These are phyloP conservation scores for Dromius quadrimaculatus DNA, from an alignment of 2,888 invertebrate genomes.

Conservation along the genomic window DNA sequence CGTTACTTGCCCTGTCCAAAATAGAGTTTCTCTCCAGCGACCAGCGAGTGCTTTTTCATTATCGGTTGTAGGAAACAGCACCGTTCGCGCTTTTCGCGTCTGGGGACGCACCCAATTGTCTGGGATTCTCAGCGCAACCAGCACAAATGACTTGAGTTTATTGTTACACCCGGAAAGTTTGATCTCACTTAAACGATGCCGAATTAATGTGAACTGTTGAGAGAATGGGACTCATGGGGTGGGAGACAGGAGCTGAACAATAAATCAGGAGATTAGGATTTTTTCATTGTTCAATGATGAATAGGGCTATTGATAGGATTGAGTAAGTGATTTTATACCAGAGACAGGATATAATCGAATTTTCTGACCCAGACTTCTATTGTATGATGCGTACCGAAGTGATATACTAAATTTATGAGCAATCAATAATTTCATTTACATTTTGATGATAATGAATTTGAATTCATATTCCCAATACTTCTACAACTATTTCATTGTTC, in stretches of 20 bases:
- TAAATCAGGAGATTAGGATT: conserved; percentile 23
- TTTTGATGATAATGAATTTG: too few relatives aligned
- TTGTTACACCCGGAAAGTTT: conserved; percentile 25
- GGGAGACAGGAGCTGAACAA: conserved; percentile 1
- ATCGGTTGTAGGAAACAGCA: conserved; percentile 17
- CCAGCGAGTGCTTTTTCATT: not conserved
- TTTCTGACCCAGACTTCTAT: too few relatives aligned
- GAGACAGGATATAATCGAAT: not conserved
- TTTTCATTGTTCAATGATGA: conserved; percentile 6
- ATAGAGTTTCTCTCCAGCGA: not conserved
- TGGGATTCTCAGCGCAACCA: not conserved
- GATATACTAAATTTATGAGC: too few relatives aligned
- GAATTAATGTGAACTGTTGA: conserved; percentile 14
- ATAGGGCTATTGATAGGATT: conserved; percentile 6
- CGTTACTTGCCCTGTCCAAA: not conserved
- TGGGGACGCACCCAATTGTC: not conserved
- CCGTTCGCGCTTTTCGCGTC: conserved; percentile 11
- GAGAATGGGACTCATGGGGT: not conserved
- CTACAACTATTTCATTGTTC: too few relatives aligned
- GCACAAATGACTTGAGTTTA: conserved; percentile 24
- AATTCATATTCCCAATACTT: too few relatives aligned
- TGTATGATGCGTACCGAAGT: too few relatives aligned
- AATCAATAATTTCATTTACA: too few relatives aligned
- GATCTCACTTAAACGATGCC: conserved; percentile 12
- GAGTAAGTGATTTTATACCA: not conserved